Base-by-base conservation (phyloP, 1,140 invertebrate genomes). In the Dreissena rostriformis region DNA sequence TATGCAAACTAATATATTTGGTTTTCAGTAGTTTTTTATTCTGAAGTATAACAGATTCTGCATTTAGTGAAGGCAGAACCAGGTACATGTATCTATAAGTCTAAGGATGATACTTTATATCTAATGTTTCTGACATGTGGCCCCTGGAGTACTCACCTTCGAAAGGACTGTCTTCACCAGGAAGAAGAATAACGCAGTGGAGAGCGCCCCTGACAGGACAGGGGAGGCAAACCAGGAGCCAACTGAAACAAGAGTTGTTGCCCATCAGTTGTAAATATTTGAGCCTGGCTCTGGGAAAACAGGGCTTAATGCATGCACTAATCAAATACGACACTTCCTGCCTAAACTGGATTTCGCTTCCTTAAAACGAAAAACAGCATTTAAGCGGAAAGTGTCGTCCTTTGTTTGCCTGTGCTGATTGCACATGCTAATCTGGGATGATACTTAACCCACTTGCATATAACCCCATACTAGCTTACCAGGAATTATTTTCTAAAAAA, bases 191-290 rank as follows among this genome's bases (percentile, higher is more conserved):
- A 99, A 95, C 57, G 95, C 55, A 29, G 96, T 95, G n/a, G 98
- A 99, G 52, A 98, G 96, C 0, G 96, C 86, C 8, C 99, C 98
- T 86, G 98, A 99, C 79, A 99, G 93, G 24, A 98, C 93, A 15
- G 99, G 99, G 52, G 98, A 99, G 22, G 99, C 96, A 91, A 99
- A 99, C 99, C 99, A 99, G 0, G 98, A 99, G 19, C 96, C 96
- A 88, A 98, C 97, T 97, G 94, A 87, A 95, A 94, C 24, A 57
- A 39, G 22, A 22, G 17, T 49, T 26, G 28, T 19, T 26, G 29
- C 19, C 5, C 67, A 5, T 22, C 4, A 8, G 39, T 39, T 39
- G n/a, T 39, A 39, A 39, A 4, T 29, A 70, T 70, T 5, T 29
- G 2, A 70, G 22, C 14, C 19, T 70, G 1, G 17, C 17, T 26